Evolutionary conservation across 2,797 vertebrate genomes (phyloP).

Genomic region (Smutsia temminckii): DNA sequence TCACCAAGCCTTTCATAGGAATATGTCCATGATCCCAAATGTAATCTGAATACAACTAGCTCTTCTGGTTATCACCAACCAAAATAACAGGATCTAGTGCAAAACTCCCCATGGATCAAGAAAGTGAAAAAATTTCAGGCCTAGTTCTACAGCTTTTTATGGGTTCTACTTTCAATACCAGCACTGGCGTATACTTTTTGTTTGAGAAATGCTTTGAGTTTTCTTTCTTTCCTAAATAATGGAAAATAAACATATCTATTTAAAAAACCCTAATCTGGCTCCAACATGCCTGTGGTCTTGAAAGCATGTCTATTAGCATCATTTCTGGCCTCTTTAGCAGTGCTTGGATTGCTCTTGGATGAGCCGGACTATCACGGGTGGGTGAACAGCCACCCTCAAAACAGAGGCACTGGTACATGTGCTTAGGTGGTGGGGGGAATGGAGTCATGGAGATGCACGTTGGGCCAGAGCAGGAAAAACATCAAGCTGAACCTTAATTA

Average conservation of each 20-base stretch:
- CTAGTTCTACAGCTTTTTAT: background rate
- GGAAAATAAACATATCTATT: background rate
- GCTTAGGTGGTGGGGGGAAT: background rate
- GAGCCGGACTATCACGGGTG: background rate
- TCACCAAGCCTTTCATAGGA: background rate
- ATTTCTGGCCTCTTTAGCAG: background rate
- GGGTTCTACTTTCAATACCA: constrained; percentile 24
- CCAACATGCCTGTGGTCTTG: background rate
- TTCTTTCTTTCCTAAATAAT: constrained; percentile 20
- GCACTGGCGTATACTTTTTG: background rate
- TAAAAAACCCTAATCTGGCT: background rate
- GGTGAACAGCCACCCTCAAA: background rate
- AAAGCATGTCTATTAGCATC: background rate
- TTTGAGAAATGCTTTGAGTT: background rate
- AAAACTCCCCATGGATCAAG: background rate
- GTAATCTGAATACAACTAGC: background rate
- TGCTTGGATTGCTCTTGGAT: background rate
- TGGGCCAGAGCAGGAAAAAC: background rate
- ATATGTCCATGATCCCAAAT: background rate
- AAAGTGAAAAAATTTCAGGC: background rate
- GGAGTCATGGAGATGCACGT: background rate
- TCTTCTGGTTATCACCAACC: background rate
- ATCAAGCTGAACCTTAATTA: background rate
- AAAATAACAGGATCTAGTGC: background rate
- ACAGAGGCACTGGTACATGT: background rate